Base-by-base conservation (phyloP, 2,888 invertebrate species). In the Clistopyga incitator region DNA sequence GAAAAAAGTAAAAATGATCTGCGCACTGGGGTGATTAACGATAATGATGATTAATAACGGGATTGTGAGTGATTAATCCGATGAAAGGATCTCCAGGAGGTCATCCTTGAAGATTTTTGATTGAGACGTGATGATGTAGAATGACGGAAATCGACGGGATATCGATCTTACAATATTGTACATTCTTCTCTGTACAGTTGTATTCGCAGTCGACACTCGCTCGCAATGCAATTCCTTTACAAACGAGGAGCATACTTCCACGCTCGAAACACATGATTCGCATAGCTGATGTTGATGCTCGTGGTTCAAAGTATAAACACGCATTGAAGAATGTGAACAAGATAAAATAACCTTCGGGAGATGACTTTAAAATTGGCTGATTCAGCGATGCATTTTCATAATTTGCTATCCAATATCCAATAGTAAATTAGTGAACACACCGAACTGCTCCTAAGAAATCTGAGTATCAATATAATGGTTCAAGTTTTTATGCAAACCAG, bases 101-200 rank as follows among this genome's bases (percentile, higher is more conserved):
- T n/a, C 38, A 82, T 78, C 74, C 68, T 82, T 78, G 78, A 78
- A 6, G 6, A 34, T 47, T 47, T 70, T 78, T 61, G 78, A 82
- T 82, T 78, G 64, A 78, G 78, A 78, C 70, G 59, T 50, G 11
- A 54, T 15, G 54, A 25, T 61, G 61, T 29, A 45, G 72, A 78
- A 70, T 72, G 50, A 61, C 59, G 71, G 68, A 80, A 75, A 68
- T 50, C 45, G 64, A 64, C 74, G 47, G 59, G 18, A 13, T 20
- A 34, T 47, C 29, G 64, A 25, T 76, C n/a, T 47, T 64, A 18
- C 52, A 54, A 15, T n/a, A 34, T 6, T 52, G 50, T 54, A 29
- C 61, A 61, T 34, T 61, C 61, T 34, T 61, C 61, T 34, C 29
- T 29, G 61, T 1, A 29, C 8, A 61, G 0, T 15, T 59, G 34